Conservation (phyloP, 2,888 invertebrate species). For the Sicus ferrugineus region DNA sequence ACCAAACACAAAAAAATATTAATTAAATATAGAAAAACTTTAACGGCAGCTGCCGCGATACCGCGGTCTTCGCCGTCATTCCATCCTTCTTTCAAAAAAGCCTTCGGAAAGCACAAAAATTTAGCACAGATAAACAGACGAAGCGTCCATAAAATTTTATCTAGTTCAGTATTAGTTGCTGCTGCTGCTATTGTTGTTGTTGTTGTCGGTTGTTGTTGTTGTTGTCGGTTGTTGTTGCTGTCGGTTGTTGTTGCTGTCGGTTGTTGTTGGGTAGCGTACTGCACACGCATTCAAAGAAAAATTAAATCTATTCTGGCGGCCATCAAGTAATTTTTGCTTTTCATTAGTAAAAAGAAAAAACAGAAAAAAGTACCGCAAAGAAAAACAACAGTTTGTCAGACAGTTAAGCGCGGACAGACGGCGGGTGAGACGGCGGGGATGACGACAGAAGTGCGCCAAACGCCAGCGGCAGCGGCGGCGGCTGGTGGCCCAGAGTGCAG, state of each 20-base stretch:
- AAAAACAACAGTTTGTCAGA: background rate
- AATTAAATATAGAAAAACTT: background rate
- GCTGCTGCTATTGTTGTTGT: background rate
- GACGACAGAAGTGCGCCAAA: background rate
- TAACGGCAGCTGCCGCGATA: background rate
- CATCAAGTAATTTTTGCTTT: conserved; percentile 7
- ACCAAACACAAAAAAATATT: background rate
- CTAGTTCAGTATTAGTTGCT: conserved; percentile 22
- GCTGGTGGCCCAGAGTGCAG: background rate
- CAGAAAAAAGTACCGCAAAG: background rate
- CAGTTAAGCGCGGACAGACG: background rate
- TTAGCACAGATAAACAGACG: conserved; percentile 25
- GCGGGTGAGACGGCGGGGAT: background rate
- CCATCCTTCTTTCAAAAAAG: background rate
- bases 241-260: background rate
- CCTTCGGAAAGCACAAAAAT: conserved; percentile 3
- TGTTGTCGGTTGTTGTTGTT: conserved; percentile 12
- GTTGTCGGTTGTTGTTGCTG: background rate
- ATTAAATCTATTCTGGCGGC: conserved; percentile 4
- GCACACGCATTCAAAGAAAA: conserved; percentile 17
- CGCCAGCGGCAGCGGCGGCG: background rate
- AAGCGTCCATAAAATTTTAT: conserved; percentile 25
- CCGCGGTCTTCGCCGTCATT: background rate
- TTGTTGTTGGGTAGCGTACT: conserved; percentile 3
- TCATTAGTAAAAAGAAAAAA: background rate